These are phyloP conservation scores for Plagodis dolabraria DNA, from an alignment of 2,888 invertebrate species.

Conservation along the genomic window DNA sequence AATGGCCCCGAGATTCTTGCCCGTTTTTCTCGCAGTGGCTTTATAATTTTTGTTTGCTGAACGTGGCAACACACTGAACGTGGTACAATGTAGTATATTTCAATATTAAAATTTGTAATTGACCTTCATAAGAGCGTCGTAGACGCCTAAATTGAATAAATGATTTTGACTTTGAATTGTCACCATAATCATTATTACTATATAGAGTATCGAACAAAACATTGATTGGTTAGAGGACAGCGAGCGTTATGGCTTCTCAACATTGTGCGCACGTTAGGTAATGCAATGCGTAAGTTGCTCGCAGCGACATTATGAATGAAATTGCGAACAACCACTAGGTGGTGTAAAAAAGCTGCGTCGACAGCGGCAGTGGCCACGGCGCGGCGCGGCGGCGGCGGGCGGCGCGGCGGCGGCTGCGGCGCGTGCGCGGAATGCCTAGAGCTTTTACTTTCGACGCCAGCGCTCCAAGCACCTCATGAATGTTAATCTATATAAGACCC, in stretches of 20 bases:
- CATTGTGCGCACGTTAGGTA: constrained; percentile 11
- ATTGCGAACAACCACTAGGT: constrained; percentile 16
- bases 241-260: constrained; percentile 11
- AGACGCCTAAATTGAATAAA: too few relatives aligned
- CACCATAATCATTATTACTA: too few relatives aligned
- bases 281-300: constrained; percentile 1
- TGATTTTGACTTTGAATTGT: too few relatives aligned
- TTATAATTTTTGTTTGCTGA: too few relatives aligned
- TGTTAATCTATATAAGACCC: constrained; percentile 17
- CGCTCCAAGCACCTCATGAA: constrained; percentile 13
- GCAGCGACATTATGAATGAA: constrained; percentile 24
- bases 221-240: constrained; percentile 1
- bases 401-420: constrained; percentile 17
- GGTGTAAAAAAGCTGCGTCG: constrained; percentile 16
- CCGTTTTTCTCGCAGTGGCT: too few relatives aligned
- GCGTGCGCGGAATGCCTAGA: constrained; percentile 35
- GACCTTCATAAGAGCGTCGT: too few relatives aligned
- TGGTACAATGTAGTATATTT: too few relatives aligned
- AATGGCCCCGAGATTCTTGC: too few relatives aligned
- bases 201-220: background rate
- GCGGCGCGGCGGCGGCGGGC: constrained; percentile 8
- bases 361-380: background rate
- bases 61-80: too few relatives aligned
- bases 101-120: too few relatives aligned
- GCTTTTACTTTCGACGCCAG: constrained; percentile 41